Evolutionary conservation across 1,140 invertebrate genomes (phyloP), one percentile per base, ranked within the genome.

Genomic region (Drosophila arizonae): DNA sequence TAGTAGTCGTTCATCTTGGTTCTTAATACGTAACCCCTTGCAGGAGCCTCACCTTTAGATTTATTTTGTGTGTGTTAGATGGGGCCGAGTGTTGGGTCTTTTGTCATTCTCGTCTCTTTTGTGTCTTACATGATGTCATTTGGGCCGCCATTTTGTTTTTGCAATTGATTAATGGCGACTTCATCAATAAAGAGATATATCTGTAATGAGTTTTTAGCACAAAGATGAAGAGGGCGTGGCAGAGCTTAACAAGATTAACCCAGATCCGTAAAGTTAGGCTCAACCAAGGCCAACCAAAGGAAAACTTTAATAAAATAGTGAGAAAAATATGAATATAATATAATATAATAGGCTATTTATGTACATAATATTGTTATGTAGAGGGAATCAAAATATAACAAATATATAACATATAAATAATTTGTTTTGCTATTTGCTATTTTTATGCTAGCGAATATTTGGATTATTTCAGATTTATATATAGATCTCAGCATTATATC

Each of bases 61-160:
- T 11, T 46, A 9, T 21, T 46, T 46, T 48, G 46, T 50, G 43
- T 54, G 10, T 51, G 48, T 30, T 39, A 55, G 26, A 62, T 55
- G 51, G 36, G 21, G 60, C 28, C 58, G 28, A 60, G 36, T 74
- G 58, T 63, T 69, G n/a, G 28, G 64, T 58, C 62, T 66, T 67
- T 50, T 39, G 36, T 39, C 36, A 39, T 39, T 39, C 36, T 39
- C 36, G 36, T 45, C 58, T 58, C 62, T 66, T 67, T 50, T 70
- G 66, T 66, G 9, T 65, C n/a, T 63, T 72, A 62, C 76, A 87
- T 86, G 82, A 86, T 87, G 82, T 86, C 82, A 86, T 86, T 86
- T 65, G 48, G 45, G 60, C 55, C 79, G 81, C 82, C 82, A 86
- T 86, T 86, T 86, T 86, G 81, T 81, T 75, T 15, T 17, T n/a